Evolutionary conservation across 2,113 vertebrate genomes (phyloP), one percentile per base, ranked within the genome.

Genomic region (Phaethornis superciliosus): DNA sequence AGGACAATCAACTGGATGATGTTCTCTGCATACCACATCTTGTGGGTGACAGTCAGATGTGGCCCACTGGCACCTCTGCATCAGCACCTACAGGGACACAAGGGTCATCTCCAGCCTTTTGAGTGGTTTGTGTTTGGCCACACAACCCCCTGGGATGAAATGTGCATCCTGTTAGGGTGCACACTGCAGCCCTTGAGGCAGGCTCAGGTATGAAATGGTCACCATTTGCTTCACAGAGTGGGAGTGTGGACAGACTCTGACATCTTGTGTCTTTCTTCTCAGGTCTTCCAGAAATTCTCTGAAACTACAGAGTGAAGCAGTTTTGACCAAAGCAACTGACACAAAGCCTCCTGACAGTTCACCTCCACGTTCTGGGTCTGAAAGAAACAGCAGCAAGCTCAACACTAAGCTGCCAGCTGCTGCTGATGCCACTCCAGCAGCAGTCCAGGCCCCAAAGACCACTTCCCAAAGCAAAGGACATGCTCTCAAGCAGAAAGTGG

Each of bases 241-340:
- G 33, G 28, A 11, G 24, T 40, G 60, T 35, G 32, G 28, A 58
- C 46, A n/a, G 51, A 96, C 70, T 55, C 79, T 94, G 59, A 89
- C 44, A 51, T 15, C 35, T 42, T 88, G 7, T 70, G 82, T 69
- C 37, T 74, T 20, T 77, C 42, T 84, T 88, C 70, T 19, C 65
- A 98, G 98, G 95, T 93, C 96, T 90, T 96, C 97, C 93, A 88
- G 81, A 90, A 98, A 96, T 89, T 82, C 96, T 47, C 64, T 93
- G 6, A 98, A 97, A 92, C 90, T 96, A 59, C 98, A 89, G 46
- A 85, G 62, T 58, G 85, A 97, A 81, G 69, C 56, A 24, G 23
- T 88, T 70, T 84, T 96, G n/a, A 95, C 97, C 60, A 97, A 96
- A 96, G 89, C 89, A 35, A 14, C 79, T 5, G 98, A 97, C 55